Base-by-base conservation (phyloP, 2,113 vertebrate genomes). In the Gymnogyps californianus region DNA sequence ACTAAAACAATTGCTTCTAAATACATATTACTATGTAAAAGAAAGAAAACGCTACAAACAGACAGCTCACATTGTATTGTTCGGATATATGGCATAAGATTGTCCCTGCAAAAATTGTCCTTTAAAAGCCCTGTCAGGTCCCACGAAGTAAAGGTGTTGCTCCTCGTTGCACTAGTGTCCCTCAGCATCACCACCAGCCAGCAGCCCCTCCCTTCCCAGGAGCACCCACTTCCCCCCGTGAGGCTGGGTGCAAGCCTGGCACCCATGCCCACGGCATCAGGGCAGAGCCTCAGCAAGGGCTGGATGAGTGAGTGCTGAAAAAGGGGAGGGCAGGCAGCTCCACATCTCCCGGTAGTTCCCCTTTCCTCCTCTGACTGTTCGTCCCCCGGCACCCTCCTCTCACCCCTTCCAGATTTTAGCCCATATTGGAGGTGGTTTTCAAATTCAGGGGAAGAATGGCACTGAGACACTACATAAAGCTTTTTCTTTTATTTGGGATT, bases 391-490 rank as follows among this genome's bases (percentile, higher is more conserved):
- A 44, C 19, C 17, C 3, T 71, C 24, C 15, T 71, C 13, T 31
- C 26, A 7, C 13, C 5, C 11, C 1, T 0, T 52, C 24, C 16
- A 31, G 18, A 44, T 74, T 44, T 66, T 38, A 67, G 32, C 32
- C 40, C 3, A 2, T 8, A 16, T 16, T 31, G 34, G 19, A 61
- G 24, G 15, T 28, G 10, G 1, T 32, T 72, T 72, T 67, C 55
- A 87, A 40, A 65, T 16, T 57, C 16, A 40, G n/a, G n/a, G 38
- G 7, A 58, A 59, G 44, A 55, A 31, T 17, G 26, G 9, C 13
- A 15, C 29, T n/a, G 67, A 55, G 19, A 38, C 10, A 18, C 2
- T 31, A 6, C 1, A 0, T 1, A 1, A 22, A 44, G 20, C 3
- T 22, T 31, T 61, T 51, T 31, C 17, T 64, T 75, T 70, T 16